Percentiles rank a stretch among this genome's conserved stretches.
Evolutionary conservation across 2,113 vertebrate genomes (phyloP).

Genomic region (Micronycteris hirsuta): DNA sequence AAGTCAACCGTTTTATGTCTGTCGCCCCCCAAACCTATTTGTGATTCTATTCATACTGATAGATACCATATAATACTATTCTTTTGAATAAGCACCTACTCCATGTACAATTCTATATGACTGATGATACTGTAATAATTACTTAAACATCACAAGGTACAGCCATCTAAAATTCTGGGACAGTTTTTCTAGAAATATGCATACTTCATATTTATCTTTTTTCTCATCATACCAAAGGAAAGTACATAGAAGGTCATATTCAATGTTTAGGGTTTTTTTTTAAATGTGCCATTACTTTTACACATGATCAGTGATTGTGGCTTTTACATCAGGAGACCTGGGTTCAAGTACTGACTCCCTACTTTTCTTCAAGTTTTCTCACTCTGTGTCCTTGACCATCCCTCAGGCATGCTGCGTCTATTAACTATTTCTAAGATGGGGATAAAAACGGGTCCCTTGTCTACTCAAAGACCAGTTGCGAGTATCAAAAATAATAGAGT

Average conservation of each 20-base stretch:
- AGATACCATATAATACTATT: not conserved
- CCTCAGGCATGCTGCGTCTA: not conserved
- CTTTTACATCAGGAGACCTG: not conserved
- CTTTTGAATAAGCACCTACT: not conserved
- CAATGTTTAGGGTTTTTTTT: not conserved
- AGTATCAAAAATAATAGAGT: not conserved
- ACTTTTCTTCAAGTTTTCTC: not conserved
- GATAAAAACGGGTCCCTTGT: not conserved
- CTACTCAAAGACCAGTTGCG: not conserved
- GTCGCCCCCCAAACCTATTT: not conserved
- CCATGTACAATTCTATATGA: not conserved
- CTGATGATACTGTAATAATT: not conserved
- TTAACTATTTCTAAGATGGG: not conserved
- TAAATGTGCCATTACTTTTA: not conserved
- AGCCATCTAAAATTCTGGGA: not conserved
- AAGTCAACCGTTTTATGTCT: not conserved
- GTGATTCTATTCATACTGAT: not conserved
- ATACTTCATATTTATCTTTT: not conserved
- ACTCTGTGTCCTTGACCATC: not conserved
- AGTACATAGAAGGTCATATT: not conserved
- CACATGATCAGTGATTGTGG: not conserved
- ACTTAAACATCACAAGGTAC: not conserved
- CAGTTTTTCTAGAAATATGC: not conserved
- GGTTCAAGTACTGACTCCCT: not conserved
- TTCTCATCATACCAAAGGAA: not conserved